A percentile compares a stretch with the other conserved stretches of the same genome.
phyloP scores from a whole-genome alignment of 2,797 vertebrate species.

The Poeciliopsis gracilis region DNA sequence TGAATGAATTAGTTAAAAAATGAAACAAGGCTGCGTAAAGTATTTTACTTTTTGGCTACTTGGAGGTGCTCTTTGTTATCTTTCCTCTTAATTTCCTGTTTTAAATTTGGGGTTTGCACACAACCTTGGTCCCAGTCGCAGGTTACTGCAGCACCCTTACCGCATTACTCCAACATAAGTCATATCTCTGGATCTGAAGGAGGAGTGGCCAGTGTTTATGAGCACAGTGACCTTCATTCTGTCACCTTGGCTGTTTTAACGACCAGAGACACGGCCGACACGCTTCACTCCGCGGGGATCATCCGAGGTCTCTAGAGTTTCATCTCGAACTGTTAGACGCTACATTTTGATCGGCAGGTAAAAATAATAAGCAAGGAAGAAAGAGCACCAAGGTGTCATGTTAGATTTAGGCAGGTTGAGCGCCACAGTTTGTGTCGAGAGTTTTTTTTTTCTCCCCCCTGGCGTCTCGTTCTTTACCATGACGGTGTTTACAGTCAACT shows the following conservation, averaged over 20 bases:
- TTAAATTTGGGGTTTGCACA: conserved; percentile 22
- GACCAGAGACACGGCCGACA: conserved; percentile 51
- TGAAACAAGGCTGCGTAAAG: not conserved
- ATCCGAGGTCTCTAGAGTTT: conserved; percentile 11
- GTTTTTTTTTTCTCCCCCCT: not conserved
- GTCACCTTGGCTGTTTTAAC: conserved; percentile 63
- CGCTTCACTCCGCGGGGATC: conserved; percentile 10
- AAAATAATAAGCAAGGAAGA: conserved; percentile 6
- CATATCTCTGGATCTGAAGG: conserved; percentile 51
- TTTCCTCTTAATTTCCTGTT: conserved; percentile 3
- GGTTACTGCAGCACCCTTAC: conserved; percentile 39
- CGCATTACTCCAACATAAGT: conserved; percentile 40
- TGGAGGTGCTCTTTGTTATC: not conserved
- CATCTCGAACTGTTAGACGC: conserved; percentile 2
- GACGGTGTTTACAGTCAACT: conserved; percentile 32
- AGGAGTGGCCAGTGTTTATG: conserved; percentile 45
- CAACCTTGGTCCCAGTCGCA: conserved; percentile 13
- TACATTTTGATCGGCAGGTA: conserved; percentile 12
- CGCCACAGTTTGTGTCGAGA: not conserved
- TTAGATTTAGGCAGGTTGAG: conserved; percentile 5
- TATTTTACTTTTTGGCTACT: not conserved
- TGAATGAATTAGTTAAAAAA: not conserved
- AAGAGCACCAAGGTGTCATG: conserved; percentile 6
- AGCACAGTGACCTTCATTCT: conserved; percentile 57
- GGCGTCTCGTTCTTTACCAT: not conserved